Conservation (phyloP, 2,888 invertebrate genomes). For the Elysia crispata region DNA sequence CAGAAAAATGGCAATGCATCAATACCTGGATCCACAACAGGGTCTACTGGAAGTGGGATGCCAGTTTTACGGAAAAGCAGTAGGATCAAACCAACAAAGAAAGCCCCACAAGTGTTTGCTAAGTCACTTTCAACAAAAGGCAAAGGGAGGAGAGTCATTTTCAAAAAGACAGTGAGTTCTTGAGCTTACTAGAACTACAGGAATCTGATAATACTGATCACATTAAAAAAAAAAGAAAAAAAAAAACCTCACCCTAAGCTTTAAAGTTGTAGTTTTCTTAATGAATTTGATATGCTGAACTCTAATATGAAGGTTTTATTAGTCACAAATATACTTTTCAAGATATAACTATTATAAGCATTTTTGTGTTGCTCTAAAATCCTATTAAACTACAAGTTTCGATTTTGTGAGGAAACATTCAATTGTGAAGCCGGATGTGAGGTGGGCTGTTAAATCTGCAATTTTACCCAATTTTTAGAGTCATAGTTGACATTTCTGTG, state of each 20-base stretch:
- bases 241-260: not conserved
- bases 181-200: not conserved
- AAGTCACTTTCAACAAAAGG: conserved; percentile 80
- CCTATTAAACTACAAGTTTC: too few species aligned
- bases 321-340: too few species aligned
- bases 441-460: too few species aligned
- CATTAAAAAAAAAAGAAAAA: not conserved
- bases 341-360: too few species aligned
- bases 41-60: conserved; percentile 49
- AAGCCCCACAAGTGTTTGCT: conserved; percentile 59
- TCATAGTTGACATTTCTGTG: too few species aligned
- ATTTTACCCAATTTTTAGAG: too few species aligned
- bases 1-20: conserved; percentile 53
- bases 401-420: too few species aligned
- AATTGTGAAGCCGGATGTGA: too few species aligned
- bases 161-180: conserved; percentile 80
- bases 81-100: conserved; percentile 71
- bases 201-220: not conserved
- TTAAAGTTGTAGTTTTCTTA: too few species aligned
- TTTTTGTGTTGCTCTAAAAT: too few species aligned
- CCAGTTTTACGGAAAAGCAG: conserved; percentile 72
- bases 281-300: too few species aligned
- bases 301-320: too few species aligned
- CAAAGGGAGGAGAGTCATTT: conserved; percentile 86
- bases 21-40: conserved; percentile 38